These are phyloP conservation scores for Sturnus vulgaris DNA, from an alignment of 2,113 vertebrate genomes.

Conservation along the genomic window DNA sequence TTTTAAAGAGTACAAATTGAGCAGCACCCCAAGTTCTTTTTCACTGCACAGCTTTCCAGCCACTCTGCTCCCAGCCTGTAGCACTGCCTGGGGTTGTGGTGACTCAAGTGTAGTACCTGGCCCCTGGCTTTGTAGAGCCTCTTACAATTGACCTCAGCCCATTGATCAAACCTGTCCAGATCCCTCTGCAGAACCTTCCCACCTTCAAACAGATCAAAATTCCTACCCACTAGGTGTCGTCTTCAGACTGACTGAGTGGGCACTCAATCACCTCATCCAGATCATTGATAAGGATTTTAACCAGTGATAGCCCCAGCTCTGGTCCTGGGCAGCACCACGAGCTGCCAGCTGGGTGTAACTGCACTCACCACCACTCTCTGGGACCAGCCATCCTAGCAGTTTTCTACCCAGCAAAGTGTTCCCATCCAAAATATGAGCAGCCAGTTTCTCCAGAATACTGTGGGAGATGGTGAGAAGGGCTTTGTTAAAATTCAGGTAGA, in stretches of 20 bases:
- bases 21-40: background rate
- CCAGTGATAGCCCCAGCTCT: accelerated
- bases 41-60: background rate
- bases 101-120: background rate
- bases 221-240: background rate
- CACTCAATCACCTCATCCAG: background rate
- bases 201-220: background rate
- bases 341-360: background rate
- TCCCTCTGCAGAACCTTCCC: background rate
- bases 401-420: background rate
- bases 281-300: background rate
- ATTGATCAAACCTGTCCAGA: background rate
- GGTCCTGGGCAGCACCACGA: background rate
- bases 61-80: background rate
- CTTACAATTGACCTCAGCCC: background rate
- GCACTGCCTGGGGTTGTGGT: no score
- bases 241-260: background rate
- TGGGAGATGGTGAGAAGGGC: background rate
- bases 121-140: background rate
- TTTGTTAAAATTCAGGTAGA: background rate
- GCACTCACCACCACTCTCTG: no score
- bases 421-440: background rate
- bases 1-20: background rate
- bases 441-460: background rate
- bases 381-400: accelerated